A percentile compares a stretch with the other conserved stretches of the same genome.
Conservation (phyloP, 2,113 vertebrate genomes). For the Paratilapia polleni region DNA sequence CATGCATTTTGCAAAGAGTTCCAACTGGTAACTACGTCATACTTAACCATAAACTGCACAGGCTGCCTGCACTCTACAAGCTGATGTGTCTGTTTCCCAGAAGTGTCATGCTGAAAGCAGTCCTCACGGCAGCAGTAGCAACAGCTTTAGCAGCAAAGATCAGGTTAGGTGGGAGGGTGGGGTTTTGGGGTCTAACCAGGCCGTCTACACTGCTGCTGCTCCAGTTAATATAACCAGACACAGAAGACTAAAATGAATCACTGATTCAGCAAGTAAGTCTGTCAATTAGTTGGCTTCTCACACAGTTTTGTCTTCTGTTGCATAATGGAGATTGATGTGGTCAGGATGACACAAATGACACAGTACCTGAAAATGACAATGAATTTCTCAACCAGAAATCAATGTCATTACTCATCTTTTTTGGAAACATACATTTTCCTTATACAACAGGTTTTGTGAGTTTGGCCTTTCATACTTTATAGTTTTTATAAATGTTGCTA, state of each 20-base stretch:
- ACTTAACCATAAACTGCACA: conserved; percentile 48
- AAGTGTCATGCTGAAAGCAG: conserved; percentile 55
- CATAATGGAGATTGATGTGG: conserved; percentile 46
- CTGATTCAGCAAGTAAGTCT: conserved; percentile 46
- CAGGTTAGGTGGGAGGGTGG: conserved; percentile 35
- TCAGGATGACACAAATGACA: conserved; percentile 30
- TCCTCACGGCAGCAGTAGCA: conserved; percentile 11
- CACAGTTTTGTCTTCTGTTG: background rate
- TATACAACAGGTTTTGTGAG: background rate
- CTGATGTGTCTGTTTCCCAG: conserved; percentile 63
- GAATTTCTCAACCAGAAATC: background rate
- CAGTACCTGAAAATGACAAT: background rate
- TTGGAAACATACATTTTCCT: background rate
- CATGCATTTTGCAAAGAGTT: background rate
- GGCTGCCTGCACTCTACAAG: conserved; percentile 11
- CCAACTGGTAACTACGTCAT: conserved; percentile 36
- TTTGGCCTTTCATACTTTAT: background rate
- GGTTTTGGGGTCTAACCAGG: conserved; percentile 67
- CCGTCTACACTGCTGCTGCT: background rate
- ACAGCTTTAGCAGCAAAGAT: background rate
- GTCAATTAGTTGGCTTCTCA: background rate
- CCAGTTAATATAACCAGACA: conserved; percentile 15
- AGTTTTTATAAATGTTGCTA: background rate
- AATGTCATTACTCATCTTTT: background rate
- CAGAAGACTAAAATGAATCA: conserved; percentile 18